Evolutionary conservation across 2,797 vertebrate genomes (phyloP), one percentile per base, ranked within the genome.

Genomic region (Hemitrygon akajei): DNA sequence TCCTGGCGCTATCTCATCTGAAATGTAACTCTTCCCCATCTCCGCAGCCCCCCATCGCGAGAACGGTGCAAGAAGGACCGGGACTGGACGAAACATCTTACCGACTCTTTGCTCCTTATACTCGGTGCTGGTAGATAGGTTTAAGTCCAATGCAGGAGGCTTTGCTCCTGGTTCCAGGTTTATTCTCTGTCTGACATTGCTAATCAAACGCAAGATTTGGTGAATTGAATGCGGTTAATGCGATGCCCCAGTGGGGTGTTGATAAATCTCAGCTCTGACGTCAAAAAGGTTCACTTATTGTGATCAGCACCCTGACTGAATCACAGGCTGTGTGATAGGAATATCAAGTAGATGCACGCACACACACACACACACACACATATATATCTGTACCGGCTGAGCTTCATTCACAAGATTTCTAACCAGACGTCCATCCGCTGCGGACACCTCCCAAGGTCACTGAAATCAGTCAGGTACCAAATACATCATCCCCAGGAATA

Each of bases 251-350:
- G 97, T 97, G 97, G 97, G 95, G 96, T 96, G 96, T 96, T 95
- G 96, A 97, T 97, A 97, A 96, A 97, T 97, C 97, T 97, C 97
- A 95, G 95, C 94, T 96, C 97, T 98, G 98, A 98, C 98, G 98
- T 98, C 97, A 98, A 96, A 96, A 97, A 97, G 96, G 97, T 97
- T 97, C 97, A 96, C 97, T 97, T 95, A 96, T 96, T 97, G 97
- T 97, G 97, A 95, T 95, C 94, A 75, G 94, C 94, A 96, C 95
- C 94, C 95, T 94, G 97, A 96, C 96, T 96, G 96, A 97, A 97
- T 96, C 96, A 95, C 95, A 95, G 95, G 93, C 92, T 95, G 58
- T 95, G 95, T 97, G 97, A 97, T 94, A 96, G 58, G 96, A 96
- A 97, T 97, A 96, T 95, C 95, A 96, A 97, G 93, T 0, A 96